Conservation (phyloP, 2,113 vertebrate genomes). For the Andinoacara biseriatus region DNA sequence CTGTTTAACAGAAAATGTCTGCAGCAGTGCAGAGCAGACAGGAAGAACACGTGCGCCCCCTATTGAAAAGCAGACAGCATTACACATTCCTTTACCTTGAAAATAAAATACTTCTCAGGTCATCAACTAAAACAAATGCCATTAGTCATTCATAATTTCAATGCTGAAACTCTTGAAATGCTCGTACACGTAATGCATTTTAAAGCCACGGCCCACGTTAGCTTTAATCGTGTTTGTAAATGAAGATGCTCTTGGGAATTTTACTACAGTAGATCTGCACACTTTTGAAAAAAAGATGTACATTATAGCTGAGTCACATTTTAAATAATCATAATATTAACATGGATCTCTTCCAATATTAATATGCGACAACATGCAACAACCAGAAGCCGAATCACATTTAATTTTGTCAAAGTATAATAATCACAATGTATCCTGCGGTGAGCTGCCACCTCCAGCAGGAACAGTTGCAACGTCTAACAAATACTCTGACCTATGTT, state of each 20-base stretch:
- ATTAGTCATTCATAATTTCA: not conserved
- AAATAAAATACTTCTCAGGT: not conserved
- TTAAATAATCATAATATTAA: not conserved
- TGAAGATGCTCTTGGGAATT: not conserved
- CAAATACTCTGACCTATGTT: not conserved
- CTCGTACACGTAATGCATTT: not conserved
- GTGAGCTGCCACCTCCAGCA: not conserved
- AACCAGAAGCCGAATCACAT: not conserved
- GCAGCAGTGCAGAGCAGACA: not conserved
- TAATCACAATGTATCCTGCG: not conserved
- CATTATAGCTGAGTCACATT: not conserved
- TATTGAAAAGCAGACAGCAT: not conserved
- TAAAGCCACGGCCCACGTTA: rapidly evolving
- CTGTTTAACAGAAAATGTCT: constrained; percentile 3
- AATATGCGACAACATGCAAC: not conserved
- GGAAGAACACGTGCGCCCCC: constrained; percentile 22
- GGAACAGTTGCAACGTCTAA: not conserved
- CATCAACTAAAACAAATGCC: not conserved
- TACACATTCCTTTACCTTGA: not conserved
- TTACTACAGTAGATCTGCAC: not conserved
- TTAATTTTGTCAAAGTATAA: not conserved
- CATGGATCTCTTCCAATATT: not conserved
- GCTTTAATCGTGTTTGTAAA: not conserved
- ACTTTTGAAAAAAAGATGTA: not conserved
- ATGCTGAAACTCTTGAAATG: no score